phyloP scores from a whole-genome alignment of 2,113 vertebrate genomes.

The Acanthochromis polyacanthus region DNA sequence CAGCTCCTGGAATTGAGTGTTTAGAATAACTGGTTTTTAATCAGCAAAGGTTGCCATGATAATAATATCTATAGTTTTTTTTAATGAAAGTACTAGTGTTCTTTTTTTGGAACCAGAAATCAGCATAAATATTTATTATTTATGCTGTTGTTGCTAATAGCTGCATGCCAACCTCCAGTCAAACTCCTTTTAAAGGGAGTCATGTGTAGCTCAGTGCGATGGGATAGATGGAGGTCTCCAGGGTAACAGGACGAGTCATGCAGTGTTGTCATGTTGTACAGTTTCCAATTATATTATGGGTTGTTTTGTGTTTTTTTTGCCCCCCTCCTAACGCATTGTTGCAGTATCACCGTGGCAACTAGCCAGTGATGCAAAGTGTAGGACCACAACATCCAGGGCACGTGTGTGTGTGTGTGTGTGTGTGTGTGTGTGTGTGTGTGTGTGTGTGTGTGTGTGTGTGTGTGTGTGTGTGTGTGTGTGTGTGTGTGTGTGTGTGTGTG shows the following conservation, averaged over 20 bases:
- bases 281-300: conserved; percentile 63
- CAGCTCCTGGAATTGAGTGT: conserved; percentile 15
- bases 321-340: conserved; percentile 36
- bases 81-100: neutral
- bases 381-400: conserved; percentile 4
- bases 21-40: conserved; percentile 25
- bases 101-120: neutral
- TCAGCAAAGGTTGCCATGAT: conserved; percentile 16
- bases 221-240: conserved; percentile 43
- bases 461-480: conserved; percentile 5
- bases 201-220: conserved; percentile 21
- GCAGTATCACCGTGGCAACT: conserved; percentile 68
- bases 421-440: conserved; percentile 14
- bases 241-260: conserved; percentile 62
- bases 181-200: neutral
- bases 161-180: conserved; percentile 12
- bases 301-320: conserved; percentile 44
- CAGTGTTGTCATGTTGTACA: conserved; percentile 53
- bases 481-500: conserved; percentile 12
- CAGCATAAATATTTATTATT: neutral
- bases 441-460: conserved; percentile 17
- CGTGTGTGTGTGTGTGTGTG: conserved; percentile 17
- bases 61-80: neutral
- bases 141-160: neutral
- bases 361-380: conserved; percentile 40